phyloP scores from a whole-genome alignment of 2,888 invertebrate species.

The Pseudococcus viburni region DNA sequence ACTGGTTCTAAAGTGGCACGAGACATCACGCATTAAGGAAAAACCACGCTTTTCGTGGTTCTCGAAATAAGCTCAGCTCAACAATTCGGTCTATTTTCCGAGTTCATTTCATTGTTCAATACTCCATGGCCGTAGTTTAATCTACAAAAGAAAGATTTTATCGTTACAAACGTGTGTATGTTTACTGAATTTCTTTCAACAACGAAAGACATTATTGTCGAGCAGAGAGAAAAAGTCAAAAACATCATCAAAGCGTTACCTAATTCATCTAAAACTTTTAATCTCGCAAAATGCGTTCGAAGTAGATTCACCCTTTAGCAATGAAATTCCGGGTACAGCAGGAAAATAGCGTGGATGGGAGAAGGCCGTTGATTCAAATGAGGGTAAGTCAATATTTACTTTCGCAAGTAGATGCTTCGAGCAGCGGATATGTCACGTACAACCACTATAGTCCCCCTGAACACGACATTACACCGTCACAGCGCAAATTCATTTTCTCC shows the following conservation, averaged over 20 bases:
- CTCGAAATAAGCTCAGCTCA: not conserved
- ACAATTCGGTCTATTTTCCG: not conserved
- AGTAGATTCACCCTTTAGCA: constrained; percentile 53
- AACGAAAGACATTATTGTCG: constrained; percentile 30
- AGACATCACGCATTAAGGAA: not conserved
- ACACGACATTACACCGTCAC: constrained; percentile 59
- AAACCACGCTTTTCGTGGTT: not conserved
- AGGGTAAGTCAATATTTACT: constrained; percentile 64
- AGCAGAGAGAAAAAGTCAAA: constrained; percentile 40
- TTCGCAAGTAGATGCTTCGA: constrained; percentile 61
- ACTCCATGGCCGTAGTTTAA: not conserved
- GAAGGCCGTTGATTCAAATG: constrained; percentile 63
- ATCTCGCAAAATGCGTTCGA: constrained; percentile 27
- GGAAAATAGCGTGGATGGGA: constrained; percentile 28
- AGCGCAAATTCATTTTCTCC: constrained; percentile 57
- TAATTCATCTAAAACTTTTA: constrained; percentile 55
- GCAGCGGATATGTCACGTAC: constrained; percentile 65
- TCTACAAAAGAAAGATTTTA: constrained; percentile 52
- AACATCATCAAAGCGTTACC: constrained; percentile 55
- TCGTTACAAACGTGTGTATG: constrained; percentile 22
- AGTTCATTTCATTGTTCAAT: constrained; percentile 46
- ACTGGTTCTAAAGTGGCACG: not conserved
- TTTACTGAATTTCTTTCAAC: constrained; percentile 49
- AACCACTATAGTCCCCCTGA: constrained; percentile 63
- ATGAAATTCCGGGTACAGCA: constrained; percentile 27